A percentile compares a stretch with the other conserved stretches of the same genome.
These are phyloP conservation scores for Sebastes aleutianus DNA, from an alignment of 2,797 vertebrate genomes.

Conservation along the genomic window DNA sequence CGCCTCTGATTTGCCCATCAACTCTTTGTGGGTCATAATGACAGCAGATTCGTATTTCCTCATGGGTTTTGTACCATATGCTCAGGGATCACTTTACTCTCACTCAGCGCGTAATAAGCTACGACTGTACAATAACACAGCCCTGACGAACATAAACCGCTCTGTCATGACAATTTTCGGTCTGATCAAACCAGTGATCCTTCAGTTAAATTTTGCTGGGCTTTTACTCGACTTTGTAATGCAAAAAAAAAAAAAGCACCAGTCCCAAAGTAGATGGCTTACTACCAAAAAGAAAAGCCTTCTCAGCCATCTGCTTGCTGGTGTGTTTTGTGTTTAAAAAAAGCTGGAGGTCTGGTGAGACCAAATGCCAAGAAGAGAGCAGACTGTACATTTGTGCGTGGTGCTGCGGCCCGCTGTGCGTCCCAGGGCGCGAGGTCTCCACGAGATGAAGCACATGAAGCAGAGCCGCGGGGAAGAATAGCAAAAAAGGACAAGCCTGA, in stretches of 20 bases:
- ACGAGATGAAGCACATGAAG: conserved; percentile 33
- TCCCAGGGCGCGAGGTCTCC: conserved; percentile 41
- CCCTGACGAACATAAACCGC: conserved; percentile 3
- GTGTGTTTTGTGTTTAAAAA: conserved; percentile 28
- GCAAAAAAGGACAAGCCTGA: conserved; percentile 5
- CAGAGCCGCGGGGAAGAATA: conserved; percentile 23
- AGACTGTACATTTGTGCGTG: conserved; percentile 36
- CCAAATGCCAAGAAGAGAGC: conserved; percentile 51
- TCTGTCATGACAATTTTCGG: neutral
- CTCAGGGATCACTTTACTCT: conserved; percentile 38
- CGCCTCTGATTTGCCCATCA: conserved; percentile 19
- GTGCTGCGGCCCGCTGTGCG: conserved; percentile 40
- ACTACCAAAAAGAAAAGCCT: conserved; percentile 48
- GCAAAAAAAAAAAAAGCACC: conserved; percentile 29
- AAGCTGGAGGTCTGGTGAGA: conserved; percentile 40
- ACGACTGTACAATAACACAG: neutral
- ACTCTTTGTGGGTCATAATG: conserved; percentile 26
- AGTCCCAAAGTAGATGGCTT: conserved; percentile 37
- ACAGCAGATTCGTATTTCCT: conserved; percentile 37
- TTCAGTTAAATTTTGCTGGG: neutral
- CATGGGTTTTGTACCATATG: conserved; percentile 39
- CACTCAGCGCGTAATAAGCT: conserved; percentile 24
- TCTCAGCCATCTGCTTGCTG: conserved; percentile 57
- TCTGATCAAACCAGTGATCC: neutral
- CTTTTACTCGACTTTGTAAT: conserved; percentile 10